These are phyloP conservation scores for Scaptomyza pallida DNA, from an alignment of 1,140 invertebrate genomes.

Conservation along the genomic window DNA sequence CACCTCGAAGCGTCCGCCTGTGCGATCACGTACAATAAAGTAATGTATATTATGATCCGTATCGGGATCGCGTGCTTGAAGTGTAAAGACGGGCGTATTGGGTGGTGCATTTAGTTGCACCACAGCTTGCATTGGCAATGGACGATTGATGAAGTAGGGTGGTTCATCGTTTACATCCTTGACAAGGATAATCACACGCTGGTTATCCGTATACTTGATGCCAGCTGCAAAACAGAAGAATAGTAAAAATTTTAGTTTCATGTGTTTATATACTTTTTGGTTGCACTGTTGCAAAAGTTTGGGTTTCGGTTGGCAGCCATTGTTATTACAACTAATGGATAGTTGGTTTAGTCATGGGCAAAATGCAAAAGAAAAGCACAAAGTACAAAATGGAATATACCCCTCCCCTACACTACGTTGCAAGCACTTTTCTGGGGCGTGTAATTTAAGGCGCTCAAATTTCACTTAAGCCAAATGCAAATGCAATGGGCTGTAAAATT, in stretches of 20 bases:
- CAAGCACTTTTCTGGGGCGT: conserved; percentile 8
- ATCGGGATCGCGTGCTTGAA: conserved; percentile 97
- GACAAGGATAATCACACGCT: conserved; percentile 96
- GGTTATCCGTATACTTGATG: conserved; percentile 92
- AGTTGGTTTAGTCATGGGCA: conserved; percentile 30
- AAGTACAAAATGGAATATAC: not conserved
- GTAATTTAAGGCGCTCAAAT: conserved; percentile 68
- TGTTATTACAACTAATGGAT: conserved; percentile 73
- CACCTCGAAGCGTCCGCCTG: conserved; percentile 91
- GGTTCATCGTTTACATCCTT: conserved; percentile 98
- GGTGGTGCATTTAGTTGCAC: conserved; percentile 97
- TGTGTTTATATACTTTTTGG: conserved; percentile 19
- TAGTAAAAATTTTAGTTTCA: conserved; percentile 16
- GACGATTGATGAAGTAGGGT: conserved; percentile 97
- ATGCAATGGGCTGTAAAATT: conserved; percentile 80
- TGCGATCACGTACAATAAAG: conserved; percentile 96
- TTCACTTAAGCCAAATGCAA: conserved; percentile 73
- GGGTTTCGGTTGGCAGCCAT: conserved; percentile 25
- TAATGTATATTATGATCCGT: conserved; percentile 98
- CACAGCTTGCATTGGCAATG: conserved; percentile 97
- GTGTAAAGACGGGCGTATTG: conserved; percentile 97
- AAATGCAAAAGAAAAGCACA: not conserved
- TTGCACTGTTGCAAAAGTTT: conserved; percentile 47
- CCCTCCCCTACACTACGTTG: not conserved
- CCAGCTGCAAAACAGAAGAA: conserved; percentile 65